Base-by-base conservation (phyloP, 1,140 invertebrate species). In the Aculops lycopersici region DNA sequence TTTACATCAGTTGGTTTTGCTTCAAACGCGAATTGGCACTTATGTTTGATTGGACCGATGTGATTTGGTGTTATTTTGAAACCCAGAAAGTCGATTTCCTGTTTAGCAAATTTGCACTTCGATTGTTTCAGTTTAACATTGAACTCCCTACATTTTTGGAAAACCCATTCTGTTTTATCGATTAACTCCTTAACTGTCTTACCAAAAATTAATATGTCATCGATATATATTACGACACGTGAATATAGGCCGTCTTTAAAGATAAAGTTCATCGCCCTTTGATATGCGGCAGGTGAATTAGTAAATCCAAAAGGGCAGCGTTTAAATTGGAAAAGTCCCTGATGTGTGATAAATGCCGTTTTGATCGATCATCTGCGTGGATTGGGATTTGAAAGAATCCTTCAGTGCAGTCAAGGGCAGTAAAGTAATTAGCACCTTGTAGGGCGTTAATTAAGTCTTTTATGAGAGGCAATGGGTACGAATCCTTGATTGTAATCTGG, bases 381-480 rank as follows among this genome's bases (percentile, higher is more conserved):
- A 58, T 41, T 5, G 37, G 18, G 43, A 61, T 20, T 49, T 62
- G 63, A 46, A 57, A 54, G 44, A 60, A 68, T 0, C 62, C 64
- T 18, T 50, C 51, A 0, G 20, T 41, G 38, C 64, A 48, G 51
- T 65, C 61, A 1, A 67, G 47, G 0, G 52, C 52, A 2, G 51
- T 48, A 41, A 63, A 65, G 31, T 53, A 52, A 13, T 41, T 53
- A 3, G 49, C 49, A 40, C 43, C 31, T 3, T 53, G 55, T 2
- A 46, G 15, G 0, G 64, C 24, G 17, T 43, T 38, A 31, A 42
- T 21, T 3, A 38, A 13, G 14, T 42, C 41, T 15, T 42, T n/a
- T 8, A 39, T 39, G 20, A 15, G 36, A 5, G 41, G 41, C 3
- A 43, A 3, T 4, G 20, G 37, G 16, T 36, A 40, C 13, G 18